Evolutionary conservation across 2,888 invertebrate species (phyloP).

Genomic region (Hoplodrina blanda): DNA sequence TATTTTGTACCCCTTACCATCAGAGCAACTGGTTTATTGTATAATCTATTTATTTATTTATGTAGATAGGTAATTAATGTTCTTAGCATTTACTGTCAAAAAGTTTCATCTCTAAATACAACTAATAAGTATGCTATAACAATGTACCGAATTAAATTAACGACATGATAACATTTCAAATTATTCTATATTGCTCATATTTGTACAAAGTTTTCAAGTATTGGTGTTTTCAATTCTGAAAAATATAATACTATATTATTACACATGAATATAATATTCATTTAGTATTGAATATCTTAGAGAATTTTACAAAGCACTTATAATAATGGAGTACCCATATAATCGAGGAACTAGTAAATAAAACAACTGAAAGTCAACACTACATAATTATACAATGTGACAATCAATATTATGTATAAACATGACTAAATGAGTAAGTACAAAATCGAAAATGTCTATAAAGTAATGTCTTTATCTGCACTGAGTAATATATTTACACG

Average conservation of each 20-base stretch:
- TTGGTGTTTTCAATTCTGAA: slow-evolving; percentile 88
- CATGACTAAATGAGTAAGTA: slow-evolving; percentile 86
- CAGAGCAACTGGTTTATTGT: slow-evolving; percentile 87
- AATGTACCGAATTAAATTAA: slow-evolving; percentile 85
- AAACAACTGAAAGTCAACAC: slow-evolving; percentile 75
- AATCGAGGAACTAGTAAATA: slow-evolving; percentile 81
- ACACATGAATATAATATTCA: slow-evolving; percentile 77
- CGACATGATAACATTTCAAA: slow-evolving; percentile 80
- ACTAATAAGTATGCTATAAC: slow-evolving; percentile 84
- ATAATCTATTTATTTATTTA: slow-evolving; percentile 67
- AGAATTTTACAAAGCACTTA: slow-evolving; percentile 80
- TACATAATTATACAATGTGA: slow-evolving; percentile 72
- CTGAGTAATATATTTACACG: slow-evolving; percentile 85
- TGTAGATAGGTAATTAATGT: slow-evolving; percentile 64
- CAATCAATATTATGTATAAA: slow-evolving; percentile 70
- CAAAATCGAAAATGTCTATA: slow-evolving; percentile 83
- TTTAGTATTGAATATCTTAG: slow-evolving; percentile 77
- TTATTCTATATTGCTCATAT: slow-evolving; percentile 89
- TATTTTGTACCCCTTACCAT: slow-evolving; percentile 88
- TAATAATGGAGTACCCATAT: slow-evolving; percentile 79
- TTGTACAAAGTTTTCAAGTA: slow-evolving; percentile 90
- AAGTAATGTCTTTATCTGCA: slow-evolving; percentile 82
- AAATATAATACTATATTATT: slow-evolving; percentile 85
- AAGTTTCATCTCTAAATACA: slow-evolving; percentile 78
- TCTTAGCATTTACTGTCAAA: slow-evolving; percentile 76